Evolutionary conservation across 2,797 vertebrate genomes (phyloP), one percentile per base, ranked within the genome.

Genomic region (Artibeus lituratus): DNA sequence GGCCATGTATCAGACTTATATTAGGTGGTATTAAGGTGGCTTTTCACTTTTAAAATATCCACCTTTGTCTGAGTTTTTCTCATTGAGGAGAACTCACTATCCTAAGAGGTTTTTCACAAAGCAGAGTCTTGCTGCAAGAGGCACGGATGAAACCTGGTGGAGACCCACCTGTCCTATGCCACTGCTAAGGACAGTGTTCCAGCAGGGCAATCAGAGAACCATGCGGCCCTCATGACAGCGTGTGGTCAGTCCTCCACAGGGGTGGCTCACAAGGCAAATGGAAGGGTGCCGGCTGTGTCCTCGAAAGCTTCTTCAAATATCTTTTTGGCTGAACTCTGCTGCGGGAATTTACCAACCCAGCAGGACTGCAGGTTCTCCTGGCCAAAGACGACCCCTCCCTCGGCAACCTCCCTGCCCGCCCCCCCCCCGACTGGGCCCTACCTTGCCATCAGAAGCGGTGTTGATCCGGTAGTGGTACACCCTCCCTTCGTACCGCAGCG

Each of bases 401-500:
- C 49, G n/a, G n/a, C n/a, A n/a, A n/a, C 49, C 49, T 3, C 14
- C 6, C n/a, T n/a, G n/a, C n/a, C n/a, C n/a, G n/a, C n/a, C 7
- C 4, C 24, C 2, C 19, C 1, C 24, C 22, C 26, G 4, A 15
- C 47, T 15, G 11, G 3, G 1, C 2, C 16, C 91, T 97, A 99
- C 99, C 99, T 99, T 99, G 98, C 99, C 98, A 0, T 99, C 99
- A 0, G 99, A 99, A 0, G 99, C 99, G 0, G 99, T 99, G 98
- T 99, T 99, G 98, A 99, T 99, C 94, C 99, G 98, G 99, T 99
- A 99, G 99, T 99, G 99, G 98, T 99, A 99, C 72, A 99, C 99
- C 87, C 99, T 98, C 1, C 99, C 99, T 92, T 99, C 99, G 24
- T 99, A 99, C 69, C 99, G 98, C 97, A 99, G 99, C 0, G 99